Percentiles rank a stretch among this genome's conserved stretches.
Evolutionary conservation across 2,888 invertebrate genomes (phyloP).

Genomic region (Drosophila anomelani): DNA sequence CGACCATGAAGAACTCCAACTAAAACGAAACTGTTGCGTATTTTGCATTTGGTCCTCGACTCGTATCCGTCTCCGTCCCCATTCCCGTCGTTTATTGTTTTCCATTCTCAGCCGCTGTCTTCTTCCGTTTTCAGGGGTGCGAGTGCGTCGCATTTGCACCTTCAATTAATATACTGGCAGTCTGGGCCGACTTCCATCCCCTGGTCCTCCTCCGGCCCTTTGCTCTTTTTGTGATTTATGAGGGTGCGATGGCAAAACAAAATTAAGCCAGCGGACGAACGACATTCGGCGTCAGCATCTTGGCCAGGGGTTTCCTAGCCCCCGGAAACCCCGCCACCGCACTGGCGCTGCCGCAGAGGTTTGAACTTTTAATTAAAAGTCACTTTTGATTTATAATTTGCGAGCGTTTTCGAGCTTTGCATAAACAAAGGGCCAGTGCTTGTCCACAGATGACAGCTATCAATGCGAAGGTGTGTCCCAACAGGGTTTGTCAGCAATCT

Average conservation of each 20-base stretch:
- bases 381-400: constrained; percentile 79
- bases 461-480: constrained; percentile 29
- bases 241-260: constrained; percentile 78
- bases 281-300: constrained; percentile 79
- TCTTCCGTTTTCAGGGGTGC: constrained; percentile 68
- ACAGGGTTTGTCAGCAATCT: constrained; percentile 10
- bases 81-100: constrained; percentile 67
- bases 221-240: constrained; percentile 72
- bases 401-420: constrained; percentile 61
- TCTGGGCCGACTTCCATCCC: constrained; percentile 42
- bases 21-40: constrained; percentile 70
- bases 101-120: constrained; percentile 61
- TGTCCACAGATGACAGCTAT: constrained; percentile 23
- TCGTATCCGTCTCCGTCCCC: constrained; percentile 2
- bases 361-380: constrained; percentile 81
- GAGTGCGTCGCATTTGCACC: constrained; percentile 78
- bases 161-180: constrained; percentile 71
- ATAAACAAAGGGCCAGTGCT: constrained; percentile 47
- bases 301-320: constrained; percentile 48
- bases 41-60: constrained; percentile 64
- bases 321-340: not conserved
- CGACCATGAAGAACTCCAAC: constrained; percentile 72
- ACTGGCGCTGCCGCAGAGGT: constrained; percentile 36
- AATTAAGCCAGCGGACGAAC: constrained; percentile 74
- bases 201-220: constrained; percentile 23